A percentile compares a stretch with the other conserved stretches of the same genome.
Evolutionary conservation across 1,140 invertebrate species (phyloP).

Genomic region (Drosophila baimaii): DNA sequence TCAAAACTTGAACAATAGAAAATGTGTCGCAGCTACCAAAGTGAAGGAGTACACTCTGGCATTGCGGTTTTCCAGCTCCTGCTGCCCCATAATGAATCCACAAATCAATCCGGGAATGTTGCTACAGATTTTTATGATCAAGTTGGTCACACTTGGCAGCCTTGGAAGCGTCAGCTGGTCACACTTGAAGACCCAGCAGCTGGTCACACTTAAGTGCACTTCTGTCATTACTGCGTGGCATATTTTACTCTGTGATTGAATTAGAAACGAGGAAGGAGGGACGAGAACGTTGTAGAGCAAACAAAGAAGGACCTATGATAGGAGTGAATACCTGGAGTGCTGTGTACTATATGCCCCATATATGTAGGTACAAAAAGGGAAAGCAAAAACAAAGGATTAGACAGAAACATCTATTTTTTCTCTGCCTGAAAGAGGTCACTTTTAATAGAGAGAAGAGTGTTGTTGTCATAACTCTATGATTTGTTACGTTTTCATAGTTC

Average conservation of each 20-base stretch:
- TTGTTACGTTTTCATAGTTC: neutral
- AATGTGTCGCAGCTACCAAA: slow-evolving; percentile 61
- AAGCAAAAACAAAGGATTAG: neutral
- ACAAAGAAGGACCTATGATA: slow-evolving; percentile 17
- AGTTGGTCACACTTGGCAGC: slow-evolving; percentile 3
- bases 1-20: slow-evolving; percentile 74
- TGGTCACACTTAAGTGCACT: slow-evolving; percentile 11
- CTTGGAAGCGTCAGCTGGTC: neutral
- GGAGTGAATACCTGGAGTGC: slow-evolving; percentile 3
- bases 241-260: slow-evolving; percentile 64
- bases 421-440: neutral
- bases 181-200: neutral
- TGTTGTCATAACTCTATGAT: neutral
- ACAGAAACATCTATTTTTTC: slow-evolving; percentile 3
- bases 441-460: slow-evolving; percentile 1
- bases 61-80: slow-evolving; percentile 19
- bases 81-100: slow-evolving; percentile 32
- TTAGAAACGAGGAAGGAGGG: slow-evolving; percentile 21
- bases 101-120: slow-evolving; percentile 36
- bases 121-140: slow-evolving; percentile 15
- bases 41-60: slow-evolving; percentile 33
- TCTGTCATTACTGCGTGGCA: slow-evolving; percentile 54
- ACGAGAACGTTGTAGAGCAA: neutral
- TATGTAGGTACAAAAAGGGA: slow-evolving; percentile 2
- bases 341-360: neutral